Evolutionary conservation across 2,797 vertebrate genomes (phyloP).

Genomic region (Xiphorhynchus erythropygius): DNA sequence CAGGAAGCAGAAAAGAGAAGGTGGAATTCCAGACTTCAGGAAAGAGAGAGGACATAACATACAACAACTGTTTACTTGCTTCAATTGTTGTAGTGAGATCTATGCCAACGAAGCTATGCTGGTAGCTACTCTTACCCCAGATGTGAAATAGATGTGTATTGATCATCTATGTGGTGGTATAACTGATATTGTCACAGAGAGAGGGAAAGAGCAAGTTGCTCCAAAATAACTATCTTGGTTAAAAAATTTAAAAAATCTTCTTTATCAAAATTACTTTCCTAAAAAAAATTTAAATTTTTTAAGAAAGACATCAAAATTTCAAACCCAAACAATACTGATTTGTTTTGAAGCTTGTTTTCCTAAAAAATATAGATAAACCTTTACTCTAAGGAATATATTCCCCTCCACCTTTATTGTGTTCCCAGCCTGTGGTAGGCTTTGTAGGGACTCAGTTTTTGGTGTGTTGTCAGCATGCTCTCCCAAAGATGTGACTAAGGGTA

Average conservation of each 20-base stretch:
- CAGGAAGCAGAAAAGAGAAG: not conserved
- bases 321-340: not conserved
- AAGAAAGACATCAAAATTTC: not conserved
- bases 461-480: not conserved
- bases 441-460: not conserved
- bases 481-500: not conserved
- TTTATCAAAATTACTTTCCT: not conserved
- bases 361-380: not conserved
- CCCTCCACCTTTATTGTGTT: not conserved
- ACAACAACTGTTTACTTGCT: not conserved
- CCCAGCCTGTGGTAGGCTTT: not conserved
- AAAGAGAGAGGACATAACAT: not conserved
- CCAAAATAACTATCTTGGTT: not conserved
- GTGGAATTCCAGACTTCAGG: not conserved
- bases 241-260: not conserved
- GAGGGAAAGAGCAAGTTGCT: not conserved
- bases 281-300: not conserved
- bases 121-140: not conserved
- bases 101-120: not conserved
- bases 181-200: not conserved
- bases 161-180: not conserved
- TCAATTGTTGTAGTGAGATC: not conserved
- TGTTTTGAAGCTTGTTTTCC: not conserved
- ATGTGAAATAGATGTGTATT: not conserved
- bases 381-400: not conserved